A percentile compares a stretch with the other conserved stretches of the same genome.
Evolutionary conservation across 2,888 invertebrate species (phyloP).

Genomic region (Julus scanicus): DNA sequence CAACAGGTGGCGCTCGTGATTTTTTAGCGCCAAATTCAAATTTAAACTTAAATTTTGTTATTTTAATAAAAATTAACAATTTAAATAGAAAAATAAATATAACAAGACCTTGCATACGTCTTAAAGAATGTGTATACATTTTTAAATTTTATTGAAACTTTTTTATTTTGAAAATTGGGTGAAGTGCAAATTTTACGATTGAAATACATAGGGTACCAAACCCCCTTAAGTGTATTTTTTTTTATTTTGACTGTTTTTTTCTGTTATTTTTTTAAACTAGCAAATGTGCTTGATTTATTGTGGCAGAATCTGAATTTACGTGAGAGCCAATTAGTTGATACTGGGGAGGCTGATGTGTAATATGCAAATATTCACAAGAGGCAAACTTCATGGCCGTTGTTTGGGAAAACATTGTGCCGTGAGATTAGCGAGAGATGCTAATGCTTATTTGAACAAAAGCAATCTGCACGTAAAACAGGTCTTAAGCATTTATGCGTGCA

Average conservation of each 20-base stretch:
- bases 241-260: background rate
- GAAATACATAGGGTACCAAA: no score
- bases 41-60: no score
- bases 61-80: no score
- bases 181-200: no score
- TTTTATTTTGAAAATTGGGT: no score
- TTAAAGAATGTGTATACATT: no score
- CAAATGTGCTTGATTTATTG: background rate
- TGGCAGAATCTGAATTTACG: background rate
- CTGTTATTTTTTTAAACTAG: background rate
- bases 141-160: no score
- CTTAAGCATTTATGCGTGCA: slow-evolving; percentile 41
- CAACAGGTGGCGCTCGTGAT: no score
- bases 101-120: no score
- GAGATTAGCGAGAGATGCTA: slow-evolving; percentile 30
- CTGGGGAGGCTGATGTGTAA: background rate
- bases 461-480: slow-evolving; percentile 47
- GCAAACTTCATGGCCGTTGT: slow-evolving; percentile 8
- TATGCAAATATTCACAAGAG: slow-evolving; percentile 32
- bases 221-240: background rate
- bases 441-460: slow-evolving; percentile 47
- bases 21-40: no score
- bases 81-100: no score
- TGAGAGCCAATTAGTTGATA: background rate
- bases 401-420: background rate